Base-by-base conservation (phyloP, 2,888 invertebrate genomes). In the Scrobipalpa atriplicella region DNA sequence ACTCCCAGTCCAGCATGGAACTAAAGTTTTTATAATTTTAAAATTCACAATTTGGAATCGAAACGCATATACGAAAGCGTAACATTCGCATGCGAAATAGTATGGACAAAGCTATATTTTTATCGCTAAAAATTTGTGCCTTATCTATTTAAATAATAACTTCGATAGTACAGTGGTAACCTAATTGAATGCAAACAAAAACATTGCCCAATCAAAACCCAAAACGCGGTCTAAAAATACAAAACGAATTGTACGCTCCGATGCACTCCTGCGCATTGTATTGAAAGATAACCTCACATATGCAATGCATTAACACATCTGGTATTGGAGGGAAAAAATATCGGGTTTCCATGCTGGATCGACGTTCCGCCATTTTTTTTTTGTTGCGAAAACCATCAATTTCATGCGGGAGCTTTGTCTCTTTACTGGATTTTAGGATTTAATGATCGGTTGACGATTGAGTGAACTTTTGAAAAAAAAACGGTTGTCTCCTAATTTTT, bases 251-350 rank as follows among this genome's bases (percentile, higher is more conserved):
- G 54, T 21, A 21, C 6, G n/a, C 21, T 11, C 19, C 21, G 52
- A 70, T 72, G 73, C 76, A 75, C 76, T 79, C 75, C 69, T 66
- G 70, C 73, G 76, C 74, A 83, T 83, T 75, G 78, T 79, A 77
- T 83, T 72, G 74, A 74, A 78, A 83, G 83, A 85, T 81, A 78
- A 83, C 75, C 75, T 56, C 72, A 84, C 86, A 86, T 74, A 83
- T 86, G 86, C 76, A 77, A 67, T 77, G 81, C 84, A 85, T 85
- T 84, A 85, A 81, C 80, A 79, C 86, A 86, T 84, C 81, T 84
- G 86, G 82, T 73, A 73, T 61, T 52, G 64, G 18, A 54, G 64
- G 74, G 76, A 83, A 83, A 83, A 81, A 80, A 80, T 84, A 87
- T 87, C 84, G 69, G 73, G 79, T 88, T 86, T 82, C 87, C 68